These are phyloP conservation scores for Elysia crispata DNA, from an alignment of 2,888 invertebrate genomes.

Conservation along the genomic window DNA sequence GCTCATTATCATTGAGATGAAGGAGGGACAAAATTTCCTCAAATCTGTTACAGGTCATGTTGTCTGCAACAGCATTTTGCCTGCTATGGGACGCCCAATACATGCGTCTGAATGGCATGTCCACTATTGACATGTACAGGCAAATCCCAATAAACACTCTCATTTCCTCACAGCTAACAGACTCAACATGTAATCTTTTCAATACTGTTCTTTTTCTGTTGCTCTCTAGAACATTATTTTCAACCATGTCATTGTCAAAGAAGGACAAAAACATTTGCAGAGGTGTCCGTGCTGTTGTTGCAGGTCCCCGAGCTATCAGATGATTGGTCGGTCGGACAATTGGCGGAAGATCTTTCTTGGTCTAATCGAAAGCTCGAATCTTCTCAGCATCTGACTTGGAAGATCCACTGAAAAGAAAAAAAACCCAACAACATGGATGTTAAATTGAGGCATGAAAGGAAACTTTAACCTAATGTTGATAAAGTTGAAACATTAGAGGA, in stretches of 20 bases:
- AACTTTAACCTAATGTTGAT: background rate
- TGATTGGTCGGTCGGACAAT: background rate
- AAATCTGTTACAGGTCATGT: slow-evolving; percentile 44
- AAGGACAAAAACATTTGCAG: slow-evolving; percentile 2
- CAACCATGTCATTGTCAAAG: slow-evolving; percentile 2
- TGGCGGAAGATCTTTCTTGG: slow-evolving; percentile 11
- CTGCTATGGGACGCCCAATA: slow-evolving; percentile 12
- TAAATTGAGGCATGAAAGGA: background rate
- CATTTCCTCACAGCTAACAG: background rate
- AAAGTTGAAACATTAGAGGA: no score
- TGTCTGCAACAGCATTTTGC: slow-evolving; percentile 2
- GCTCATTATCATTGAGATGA: slow-evolving; percentile 41
- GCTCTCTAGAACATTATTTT: background rate
- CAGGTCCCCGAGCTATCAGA: background rate
- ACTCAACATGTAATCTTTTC: background rate
- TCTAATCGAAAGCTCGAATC: background rate
- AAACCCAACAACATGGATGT: background rate
- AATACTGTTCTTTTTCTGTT: background rate
- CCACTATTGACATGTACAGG: slow-evolving; percentile 20
- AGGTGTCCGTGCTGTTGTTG: background rate
- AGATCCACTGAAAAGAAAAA: background rate
- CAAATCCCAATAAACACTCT: slow-evolving; percentile 14
- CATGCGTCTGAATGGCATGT: slow-evolving; percentile 17
- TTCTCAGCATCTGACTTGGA: background rate
- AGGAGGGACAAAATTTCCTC: slow-evolving; percentile 46